phyloP scores from a whole-genome alignment of 2,113 vertebrate genomes.

The Corapipo altera region DNA sequence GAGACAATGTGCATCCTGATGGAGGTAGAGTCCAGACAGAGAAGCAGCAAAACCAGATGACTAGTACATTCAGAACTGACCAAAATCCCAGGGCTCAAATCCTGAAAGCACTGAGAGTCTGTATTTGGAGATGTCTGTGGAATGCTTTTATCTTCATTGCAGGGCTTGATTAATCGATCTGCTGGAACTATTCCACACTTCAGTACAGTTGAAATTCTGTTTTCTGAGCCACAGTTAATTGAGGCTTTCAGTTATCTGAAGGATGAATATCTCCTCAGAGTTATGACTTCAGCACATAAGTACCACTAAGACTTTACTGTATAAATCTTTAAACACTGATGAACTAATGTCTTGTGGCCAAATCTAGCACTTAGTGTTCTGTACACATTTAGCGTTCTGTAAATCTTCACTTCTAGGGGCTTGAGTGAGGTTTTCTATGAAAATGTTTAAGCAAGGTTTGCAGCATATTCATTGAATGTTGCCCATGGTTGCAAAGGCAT shows the following conservation, averaged over 20 bases:
- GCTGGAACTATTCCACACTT: conserved; percentile 36
- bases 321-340: conserved; percentile 60
- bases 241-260: conserved; percentile 45
- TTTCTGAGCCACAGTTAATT: conserved; percentile 55
- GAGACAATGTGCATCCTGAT: background rate
- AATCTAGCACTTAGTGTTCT: background rate
- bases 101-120: background rate
- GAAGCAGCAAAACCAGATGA: background rate
- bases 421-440: background rate
- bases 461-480: background rate
- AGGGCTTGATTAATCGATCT: conserved; percentile 39
- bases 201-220: background rate
- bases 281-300: conserved; percentile 43
- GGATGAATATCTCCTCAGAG: conserved; percentile 22
- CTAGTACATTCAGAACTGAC: background rate
- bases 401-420: background rate
- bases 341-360: conserved; percentile 30
- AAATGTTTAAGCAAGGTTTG: background rate
- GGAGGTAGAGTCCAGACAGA: background rate
- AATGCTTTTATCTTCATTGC: conserved; percentile 36
- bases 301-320: background rate
- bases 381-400: background rate
- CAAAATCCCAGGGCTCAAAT: conserved; percentile 24
- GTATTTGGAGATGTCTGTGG: background rate
- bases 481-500: background rate